These are phyloP conservation scores for Stichodactyla helianthus DNA, from an alignment of 64 coral and sea anemone species.

Conservation along the genomic window DNA sequence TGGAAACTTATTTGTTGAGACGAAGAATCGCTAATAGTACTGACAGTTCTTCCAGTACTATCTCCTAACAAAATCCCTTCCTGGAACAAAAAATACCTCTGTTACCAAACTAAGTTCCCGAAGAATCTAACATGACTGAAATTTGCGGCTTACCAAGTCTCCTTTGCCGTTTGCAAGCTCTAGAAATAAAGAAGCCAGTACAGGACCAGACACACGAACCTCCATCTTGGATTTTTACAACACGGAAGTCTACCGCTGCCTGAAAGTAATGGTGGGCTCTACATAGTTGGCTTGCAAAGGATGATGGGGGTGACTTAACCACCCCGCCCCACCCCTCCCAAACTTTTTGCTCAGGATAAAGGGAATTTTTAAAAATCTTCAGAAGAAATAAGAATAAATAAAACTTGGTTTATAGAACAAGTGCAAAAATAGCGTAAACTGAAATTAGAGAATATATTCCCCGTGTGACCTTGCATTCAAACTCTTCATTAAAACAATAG, in stretches of 20 bases:
- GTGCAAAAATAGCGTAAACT: too few relatives aligned
- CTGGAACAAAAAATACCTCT: not conserved
- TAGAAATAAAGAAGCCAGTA: slow-evolving; percentile 45
- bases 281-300: too few relatives aligned
- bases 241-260: not conserved
- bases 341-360: too few relatives aligned
- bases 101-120: not conserved
- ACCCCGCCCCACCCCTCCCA: too few relatives aligned
- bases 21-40: slow-evolving; percentile 52
- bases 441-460: too few relatives aligned
- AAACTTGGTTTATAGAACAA: too few relatives aligned
- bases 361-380: too few relatives aligned
- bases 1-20: slow-evolving; percentile 50
- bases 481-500: too few relatives aligned
- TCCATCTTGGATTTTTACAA: slow-evolving; percentile 47
- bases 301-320: too few relatives aligned
- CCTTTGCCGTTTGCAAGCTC: slow-evolving; percentile 50
- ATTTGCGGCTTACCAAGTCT: slow-evolving; percentile 27
- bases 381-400: too few relatives aligned
- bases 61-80: slow-evolving; percentile 55
- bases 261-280: too few relatives aligned
- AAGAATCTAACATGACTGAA: not conserved
- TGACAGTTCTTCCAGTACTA: slow-evolving; percentile 23
- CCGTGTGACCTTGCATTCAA: too few relatives aligned
- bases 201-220: slow-evolving; percentile 50